phyloP scores from a whole-genome alignment of 2,797 vertebrate species.

The Bucorvus abyssinicus region DNA sequence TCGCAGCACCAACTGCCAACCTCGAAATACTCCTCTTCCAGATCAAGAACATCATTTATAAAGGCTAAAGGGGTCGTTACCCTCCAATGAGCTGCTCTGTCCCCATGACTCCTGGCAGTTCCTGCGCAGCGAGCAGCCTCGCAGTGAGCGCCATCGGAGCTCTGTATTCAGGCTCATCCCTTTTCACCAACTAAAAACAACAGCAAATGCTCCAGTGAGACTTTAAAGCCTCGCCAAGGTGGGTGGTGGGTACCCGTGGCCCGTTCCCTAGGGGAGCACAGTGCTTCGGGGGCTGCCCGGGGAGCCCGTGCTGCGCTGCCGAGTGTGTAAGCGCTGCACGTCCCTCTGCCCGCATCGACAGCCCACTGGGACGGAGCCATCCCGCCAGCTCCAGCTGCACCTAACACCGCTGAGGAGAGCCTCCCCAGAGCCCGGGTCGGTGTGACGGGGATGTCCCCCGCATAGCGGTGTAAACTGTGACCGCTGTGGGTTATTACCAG shows the following conservation, averaged over 20 bases:
- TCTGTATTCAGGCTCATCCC: constrained; percentile 48
- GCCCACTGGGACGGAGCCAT: neutral
- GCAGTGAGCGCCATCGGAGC: constrained; percentile 25
- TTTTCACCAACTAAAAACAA: neutral
- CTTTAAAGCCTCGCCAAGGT: rapidly evolving
- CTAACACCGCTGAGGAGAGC: neutral
- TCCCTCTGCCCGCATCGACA: neutral
- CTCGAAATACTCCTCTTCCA: constrained; percentile 57
- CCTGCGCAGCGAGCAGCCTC: neutral
- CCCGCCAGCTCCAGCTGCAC: neutral
- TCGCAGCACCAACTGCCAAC: neutral
- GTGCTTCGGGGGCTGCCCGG: no score
- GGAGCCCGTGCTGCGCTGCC: neutral
- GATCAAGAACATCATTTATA: constrained; percentile 38
- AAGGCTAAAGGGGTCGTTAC: constrained; percentile 47
- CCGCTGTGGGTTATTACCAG: neutral
- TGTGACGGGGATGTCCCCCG: neutral
- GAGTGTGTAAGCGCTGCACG: rapidly evolving
- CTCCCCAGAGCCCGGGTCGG: neutral
- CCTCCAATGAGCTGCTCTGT: constrained; percentile 55
- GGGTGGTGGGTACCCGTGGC: neutral
- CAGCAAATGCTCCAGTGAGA: neutral
- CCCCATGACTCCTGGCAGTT: constrained; percentile 26
- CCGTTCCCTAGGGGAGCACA: neutral
- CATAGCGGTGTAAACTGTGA: neutral